These are phyloP conservation scores for Mus caroli DNA, from an alignment of 2,797 vertebrate genomes.

Conservation along the genomic window DNA sequence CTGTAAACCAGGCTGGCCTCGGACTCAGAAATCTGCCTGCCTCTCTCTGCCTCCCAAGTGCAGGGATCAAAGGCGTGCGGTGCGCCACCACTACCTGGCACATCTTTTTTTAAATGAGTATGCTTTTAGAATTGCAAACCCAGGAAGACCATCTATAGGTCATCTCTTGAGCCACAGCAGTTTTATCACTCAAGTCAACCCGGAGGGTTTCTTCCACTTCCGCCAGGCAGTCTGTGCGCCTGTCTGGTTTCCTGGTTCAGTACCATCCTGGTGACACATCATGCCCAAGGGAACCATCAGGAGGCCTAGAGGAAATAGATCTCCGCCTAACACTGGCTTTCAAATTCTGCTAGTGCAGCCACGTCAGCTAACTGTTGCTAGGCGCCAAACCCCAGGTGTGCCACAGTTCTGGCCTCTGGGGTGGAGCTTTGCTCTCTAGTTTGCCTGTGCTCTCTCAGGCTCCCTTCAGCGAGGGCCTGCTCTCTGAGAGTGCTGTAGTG, in stretches of 20 bases:
- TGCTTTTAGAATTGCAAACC: slow-evolving; percentile 55
- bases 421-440: not conserved
- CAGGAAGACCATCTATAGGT: not conserved
- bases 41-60: too few species aligned
- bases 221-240: not conserved
- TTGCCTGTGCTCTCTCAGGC: not conserved
- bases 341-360: not conserved
- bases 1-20: too few species aligned
- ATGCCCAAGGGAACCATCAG: not conserved
- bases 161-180: not conserved
- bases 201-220: not conserved
- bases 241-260: not conserved
- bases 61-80: too few species aligned
- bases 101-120: not conserved
- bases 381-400: not conserved
- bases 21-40: too few species aligned
- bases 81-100: too few species aligned
- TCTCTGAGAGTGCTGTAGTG: not conserved
- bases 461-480: not conserved
- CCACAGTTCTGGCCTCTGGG: not conserved
- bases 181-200: not conserved
- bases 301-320: not conserved
- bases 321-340: not conserved
- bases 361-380: not conserved
- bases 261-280: not conserved